Conservation (phyloP, 2,888 invertebrate genomes). For the Lutraria lutraria region DNA sequence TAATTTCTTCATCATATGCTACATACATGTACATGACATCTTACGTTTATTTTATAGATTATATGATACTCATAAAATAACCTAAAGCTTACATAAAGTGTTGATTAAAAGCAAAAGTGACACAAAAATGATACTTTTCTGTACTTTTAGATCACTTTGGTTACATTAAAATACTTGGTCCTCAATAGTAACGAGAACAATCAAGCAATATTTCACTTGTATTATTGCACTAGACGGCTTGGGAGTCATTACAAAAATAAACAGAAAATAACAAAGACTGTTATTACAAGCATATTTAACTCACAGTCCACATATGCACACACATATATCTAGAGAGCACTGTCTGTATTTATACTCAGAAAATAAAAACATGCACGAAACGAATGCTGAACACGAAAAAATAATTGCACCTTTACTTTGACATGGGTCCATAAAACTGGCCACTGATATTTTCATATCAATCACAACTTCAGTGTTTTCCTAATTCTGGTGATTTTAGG, state of each 20-base stretch:
- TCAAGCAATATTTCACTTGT: slow-evolving; percentile 14
- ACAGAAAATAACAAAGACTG: background rate
- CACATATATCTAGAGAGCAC: background rate
- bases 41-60: background rate
- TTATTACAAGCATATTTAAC: background rate
- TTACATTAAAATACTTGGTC: slow-evolving; percentile 1
- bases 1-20: too few species aligned
- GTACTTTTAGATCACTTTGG: background rate
- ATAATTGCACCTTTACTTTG: slow-evolving; percentile 35
- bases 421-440: slow-evolving; percentile 17
- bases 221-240: slow-evolving; percentile 30
- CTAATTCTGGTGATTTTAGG: slow-evolving; percentile 18
- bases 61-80: background rate
- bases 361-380: slow-evolving; percentile 37
- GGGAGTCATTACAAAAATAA: background rate
- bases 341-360: slow-evolving; percentile 11
- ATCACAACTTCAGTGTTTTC: background rate
- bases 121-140: background rate
- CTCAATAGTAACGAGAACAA: background rate
- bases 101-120: background rate
- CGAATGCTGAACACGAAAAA: slow-evolving; percentile 47
- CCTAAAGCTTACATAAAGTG: background rate
- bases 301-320: background rate
- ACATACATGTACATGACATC: background rate
- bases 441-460: background rate